These are phyloP conservation scores for Nansenia antarctica DNA, from an alignment of 2,113 vertebrate species.

Conservation along the genomic window DNA sequence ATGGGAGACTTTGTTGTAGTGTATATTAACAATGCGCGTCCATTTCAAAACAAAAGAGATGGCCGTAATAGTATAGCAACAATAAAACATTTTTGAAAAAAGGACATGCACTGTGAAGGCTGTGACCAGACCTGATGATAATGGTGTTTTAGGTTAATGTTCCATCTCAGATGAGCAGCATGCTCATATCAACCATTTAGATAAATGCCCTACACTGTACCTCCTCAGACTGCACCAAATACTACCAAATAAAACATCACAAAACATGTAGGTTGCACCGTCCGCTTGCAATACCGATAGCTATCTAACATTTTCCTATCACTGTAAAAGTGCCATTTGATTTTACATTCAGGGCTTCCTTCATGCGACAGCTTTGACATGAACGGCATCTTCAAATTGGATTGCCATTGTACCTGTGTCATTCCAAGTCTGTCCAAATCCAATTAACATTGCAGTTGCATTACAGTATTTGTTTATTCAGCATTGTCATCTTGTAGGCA, in stretches of 20 bases:
- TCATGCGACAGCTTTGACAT: background rate
- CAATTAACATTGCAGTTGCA: background rate
- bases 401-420: conserved; percentile 44
- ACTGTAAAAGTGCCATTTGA: background rate
- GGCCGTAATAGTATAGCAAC: background rate
- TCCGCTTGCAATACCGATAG: conserved; percentile 53
- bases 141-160: background rate
- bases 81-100: too few relatives aligned
- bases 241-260: conserved; percentile 58
- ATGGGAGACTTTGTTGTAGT: too few relatives aligned
- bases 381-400: conserved; percentile 28
- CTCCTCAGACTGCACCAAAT: conserved; percentile 58
- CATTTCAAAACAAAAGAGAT: too few relatives aligned
- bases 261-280: too few relatives aligned
- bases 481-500: conserved; percentile 10
- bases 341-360: background rate
- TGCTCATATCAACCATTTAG: conserved; percentile 30
- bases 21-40: too few relatives aligned
- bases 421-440: background rate
- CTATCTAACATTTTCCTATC: background rate
- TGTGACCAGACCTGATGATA: background rate
- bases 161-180: background rate
- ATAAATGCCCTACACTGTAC: conserved; percentile 38
- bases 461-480: conserved; percentile 13
- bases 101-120: background rate